These are phyloP conservation scores for Furcifer pardalis DNA, from an alignment of 2,797 vertebrate species.

Conservation along the genomic window DNA sequence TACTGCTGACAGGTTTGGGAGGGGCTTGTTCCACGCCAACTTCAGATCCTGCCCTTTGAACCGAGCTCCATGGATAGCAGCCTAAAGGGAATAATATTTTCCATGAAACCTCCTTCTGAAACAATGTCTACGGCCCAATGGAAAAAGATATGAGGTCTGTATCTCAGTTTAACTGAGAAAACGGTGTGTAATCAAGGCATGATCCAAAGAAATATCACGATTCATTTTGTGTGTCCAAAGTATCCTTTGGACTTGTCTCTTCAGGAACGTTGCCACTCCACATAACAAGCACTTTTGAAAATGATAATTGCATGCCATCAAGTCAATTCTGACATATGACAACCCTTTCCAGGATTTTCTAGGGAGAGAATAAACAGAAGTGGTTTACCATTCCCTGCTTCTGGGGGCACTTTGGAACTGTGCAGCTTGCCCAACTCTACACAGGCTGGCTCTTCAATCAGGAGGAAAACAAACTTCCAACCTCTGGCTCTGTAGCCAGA, in stretches of 20 bases:
- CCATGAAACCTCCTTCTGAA: slow-evolving; percentile 22
- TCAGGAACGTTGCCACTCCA: neutral
- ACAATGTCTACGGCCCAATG: neutral
- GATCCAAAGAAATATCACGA: neutral
- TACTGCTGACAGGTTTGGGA: slow-evolving; percentile 74
- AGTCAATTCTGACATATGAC: no score
- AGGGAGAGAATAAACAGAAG: no score
- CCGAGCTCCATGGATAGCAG: slow-evolving; percentile 89
- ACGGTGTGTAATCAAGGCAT: neutral
- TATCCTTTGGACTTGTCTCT: neutral
- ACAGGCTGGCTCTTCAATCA: no score
- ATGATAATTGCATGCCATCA: no score
- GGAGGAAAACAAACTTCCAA: no score
- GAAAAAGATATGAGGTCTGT: neutral
- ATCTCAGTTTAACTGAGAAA: neutral
- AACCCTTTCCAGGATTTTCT: no score
- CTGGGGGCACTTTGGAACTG: no score
- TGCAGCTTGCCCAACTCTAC: no score
- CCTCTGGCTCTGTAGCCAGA: no score
- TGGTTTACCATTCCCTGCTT: no score
- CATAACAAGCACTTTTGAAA: neutral
- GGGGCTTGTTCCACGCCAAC: slow-evolving; percentile 94
- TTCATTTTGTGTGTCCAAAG: neutral
- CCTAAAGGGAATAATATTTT: slow-evolving; percentile 76
- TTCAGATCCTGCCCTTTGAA: slow-evolving; percentile 91